Evolutionary conservation across 2,113 vertebrate genomes (phyloP).

Genomic region (Callionymus lyra): DNA sequence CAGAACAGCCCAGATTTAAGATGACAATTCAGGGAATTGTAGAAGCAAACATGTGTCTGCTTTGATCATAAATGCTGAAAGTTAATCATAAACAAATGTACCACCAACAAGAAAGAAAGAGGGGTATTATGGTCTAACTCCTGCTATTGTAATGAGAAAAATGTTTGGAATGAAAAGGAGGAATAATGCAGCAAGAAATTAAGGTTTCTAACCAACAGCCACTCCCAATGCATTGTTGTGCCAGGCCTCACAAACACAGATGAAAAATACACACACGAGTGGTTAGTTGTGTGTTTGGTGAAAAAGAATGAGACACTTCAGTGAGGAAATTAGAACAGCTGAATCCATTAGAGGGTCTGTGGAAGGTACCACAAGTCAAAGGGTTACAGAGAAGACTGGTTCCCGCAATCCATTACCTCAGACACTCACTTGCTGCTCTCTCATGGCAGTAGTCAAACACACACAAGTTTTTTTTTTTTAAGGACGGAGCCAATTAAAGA

Average conservation of each 20-base stretch:
- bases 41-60: too few species aligned
- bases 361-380: conserved; percentile 43
- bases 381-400: conserved; percentile 26
- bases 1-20: too few species aligned
- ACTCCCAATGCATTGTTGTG: conserved; percentile 32
- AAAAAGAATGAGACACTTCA: conserved; percentile 17
- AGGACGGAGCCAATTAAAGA: conserved; percentile 54
- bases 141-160: conserved; percentile 5
- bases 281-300: conserved; percentile 10
- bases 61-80: too few species aligned
- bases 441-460: conserved; percentile 33
- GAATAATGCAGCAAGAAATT: conserved; percentile 44
- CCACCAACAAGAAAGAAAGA: too few species aligned
- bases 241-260: conserved; percentile 19
- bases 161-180: conserved; percentile 36
- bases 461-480: conserved; percentile 27
- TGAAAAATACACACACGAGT: conserved; percentile 15
- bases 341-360: conserved; percentile 44
- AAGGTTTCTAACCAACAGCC: conserved; percentile 33
- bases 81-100: too few species aligned
- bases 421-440: conserved; percentile 25
- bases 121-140: too few species aligned
- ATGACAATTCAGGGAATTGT: not conserved
- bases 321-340: conserved; percentile 11
- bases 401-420: conserved; percentile 46